Conservation (phyloP, 1,140 invertebrate species). For the Tetramorium alpestre region DNA sequence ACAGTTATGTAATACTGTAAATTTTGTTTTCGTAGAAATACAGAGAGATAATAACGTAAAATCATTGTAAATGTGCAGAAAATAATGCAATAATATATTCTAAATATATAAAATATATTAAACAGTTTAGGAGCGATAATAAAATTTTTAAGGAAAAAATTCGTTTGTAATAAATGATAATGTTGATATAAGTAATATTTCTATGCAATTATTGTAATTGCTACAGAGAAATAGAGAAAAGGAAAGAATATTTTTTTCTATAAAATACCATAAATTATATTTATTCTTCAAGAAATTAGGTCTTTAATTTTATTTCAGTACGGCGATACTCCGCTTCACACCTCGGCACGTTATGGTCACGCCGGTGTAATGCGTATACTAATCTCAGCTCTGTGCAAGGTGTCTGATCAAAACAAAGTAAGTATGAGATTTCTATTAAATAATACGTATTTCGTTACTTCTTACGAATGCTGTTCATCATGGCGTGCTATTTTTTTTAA, state of each 20-base stretch:
- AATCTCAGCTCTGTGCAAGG: conserved; percentile 94
- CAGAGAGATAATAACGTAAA: not conserved
- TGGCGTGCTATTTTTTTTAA: not conserved
- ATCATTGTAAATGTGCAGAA: not conserved
- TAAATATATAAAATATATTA: not conserved
- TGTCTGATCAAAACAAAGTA: conserved; percentile 96
- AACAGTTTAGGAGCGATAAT: not conserved
- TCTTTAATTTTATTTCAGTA: conserved; percentile 88
- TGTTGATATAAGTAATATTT: not conserved
- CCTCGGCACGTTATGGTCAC: conserved; percentile 97
- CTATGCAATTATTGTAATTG: not conserved
- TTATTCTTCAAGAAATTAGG: not conserved
- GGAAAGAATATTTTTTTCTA: not conserved
- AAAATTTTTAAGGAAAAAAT: not conserved
- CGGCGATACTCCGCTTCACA: conserved; percentile 98
- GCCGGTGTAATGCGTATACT: conserved; percentile 97
- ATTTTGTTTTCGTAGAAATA: not conserved
- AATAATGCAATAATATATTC: not conserved
- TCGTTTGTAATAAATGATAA: not conserved
- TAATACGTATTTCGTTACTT: not conserved
- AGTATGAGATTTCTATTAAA: conserved; percentile 52
- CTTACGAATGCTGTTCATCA: not conserved
- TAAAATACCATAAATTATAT: not conserved
- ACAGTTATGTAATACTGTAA: not conserved
- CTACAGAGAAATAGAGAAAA: not conserved